Evolutionary conservation across 2,888 invertebrate genomes (phyloP).

Genomic region (Hydraecia micacea): DNA sequence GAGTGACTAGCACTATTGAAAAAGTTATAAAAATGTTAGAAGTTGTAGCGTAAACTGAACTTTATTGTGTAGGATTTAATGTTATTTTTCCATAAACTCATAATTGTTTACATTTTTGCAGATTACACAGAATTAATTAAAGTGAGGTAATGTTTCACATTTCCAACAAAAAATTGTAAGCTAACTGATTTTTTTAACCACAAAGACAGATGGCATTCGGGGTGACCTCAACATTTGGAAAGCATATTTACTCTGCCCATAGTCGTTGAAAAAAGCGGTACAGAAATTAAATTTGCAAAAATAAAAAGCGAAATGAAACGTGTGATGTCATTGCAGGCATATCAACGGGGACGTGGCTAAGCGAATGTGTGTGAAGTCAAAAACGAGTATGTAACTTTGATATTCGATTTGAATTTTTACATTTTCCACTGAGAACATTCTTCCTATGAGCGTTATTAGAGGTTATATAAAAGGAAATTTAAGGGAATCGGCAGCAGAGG

Average conservation of each 20-base stretch:
- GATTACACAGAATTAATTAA: not conserved
- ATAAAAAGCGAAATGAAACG: constrained; percentile 48
- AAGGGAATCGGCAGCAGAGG: too few species aligned
- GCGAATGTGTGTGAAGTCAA: constrained; percentile 35
- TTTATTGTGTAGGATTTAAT: too few species aligned
- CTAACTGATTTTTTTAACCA: constrained; percentile 45
- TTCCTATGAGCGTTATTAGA: constrained; percentile 12
- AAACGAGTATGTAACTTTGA: constrained; percentile 44
- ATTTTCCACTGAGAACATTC: constrained; percentile 9
- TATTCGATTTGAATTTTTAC: constrained; percentile 43
- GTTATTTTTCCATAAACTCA: too few species aligned
- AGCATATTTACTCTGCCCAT: constrained; percentile 48
- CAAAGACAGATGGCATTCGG: constrained; percentile 54
- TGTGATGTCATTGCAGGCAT: constrained; percentile 45
- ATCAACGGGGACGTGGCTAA: constrained; percentile 35
- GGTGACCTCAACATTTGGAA: constrained; percentile 43
- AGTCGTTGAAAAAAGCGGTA: constrained; percentile 42
- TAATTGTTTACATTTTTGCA: too few species aligned
- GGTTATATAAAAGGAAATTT: not conserved
- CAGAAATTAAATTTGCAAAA: constrained; percentile 51
- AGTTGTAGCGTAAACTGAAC: too few species aligned
- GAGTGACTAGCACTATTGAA: too few species aligned
- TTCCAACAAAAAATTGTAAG: constrained; percentile 23
- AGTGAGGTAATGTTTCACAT: not conserved
- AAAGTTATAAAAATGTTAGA: too few species aligned